Evolutionary conservation across 2,797 vertebrate genomes (phyloP), one percentile per base, ranked within the genome.

Genomic region (Gephyroberyx darwinii): DNA sequence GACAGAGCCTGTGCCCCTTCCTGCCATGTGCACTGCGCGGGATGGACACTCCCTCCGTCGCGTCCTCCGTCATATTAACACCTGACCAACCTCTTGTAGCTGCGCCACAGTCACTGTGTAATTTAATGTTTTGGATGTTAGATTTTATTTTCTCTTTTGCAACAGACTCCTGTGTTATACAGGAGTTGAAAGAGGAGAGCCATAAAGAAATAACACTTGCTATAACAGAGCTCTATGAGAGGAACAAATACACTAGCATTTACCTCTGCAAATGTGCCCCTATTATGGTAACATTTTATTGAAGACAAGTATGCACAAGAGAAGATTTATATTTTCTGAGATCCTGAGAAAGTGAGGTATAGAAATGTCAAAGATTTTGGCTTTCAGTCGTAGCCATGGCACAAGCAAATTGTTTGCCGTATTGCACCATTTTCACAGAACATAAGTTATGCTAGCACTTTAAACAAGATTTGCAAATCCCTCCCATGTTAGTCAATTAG

Each of bases 1-100:
- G 74, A 95, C 96, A 10, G 96, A 98, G 86, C 98, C 97, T 0
- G 88, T 99, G 12, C 97, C 98, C 0, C 91, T 99, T 82, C 97
- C 98, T 0, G 98, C 97, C 81, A 98, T 99, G 97, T 98, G 96
- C 69, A 95, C 96, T 2, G 95, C 95, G 0, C 92, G 95, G 66
- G 96, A 96, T 58, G 95, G 97, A 78, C 95, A 95, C 4, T 97
- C 96, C 0, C 94, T 99, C 26, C 96, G 96, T 54, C 96, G 95
- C 0, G 95, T 97, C 81, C 96, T 92, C 41, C 91, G 90, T 22
- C 91, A 90, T 48, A 41, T 91, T 8, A 84, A 83, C 78, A 71
- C 86, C 72, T 87, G 89, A 88, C 71, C 73, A 88, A 93, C 88
- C 89, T 92, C 85, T 87, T 65, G 69, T 90, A 94, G 91, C 93